A percentile compares a stretch with the other conserved stretches of the same genome.
Evolutionary conservation across 2,888 invertebrate genomes (phyloP).

Genomic region (Steromphala cineraria): DNA sequence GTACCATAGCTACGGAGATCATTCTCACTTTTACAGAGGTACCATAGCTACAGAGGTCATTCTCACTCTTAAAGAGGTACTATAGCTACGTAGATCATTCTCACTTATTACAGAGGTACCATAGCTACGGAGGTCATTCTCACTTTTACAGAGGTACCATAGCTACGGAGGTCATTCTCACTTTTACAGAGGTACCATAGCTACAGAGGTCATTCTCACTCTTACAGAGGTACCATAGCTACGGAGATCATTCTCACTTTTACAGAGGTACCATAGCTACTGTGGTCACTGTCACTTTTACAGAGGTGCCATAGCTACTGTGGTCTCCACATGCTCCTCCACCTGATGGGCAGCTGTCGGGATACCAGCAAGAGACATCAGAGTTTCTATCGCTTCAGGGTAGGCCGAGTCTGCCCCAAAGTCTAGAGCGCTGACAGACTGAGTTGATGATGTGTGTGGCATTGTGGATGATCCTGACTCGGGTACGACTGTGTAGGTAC

Average conservation of each 20-base stretch:
- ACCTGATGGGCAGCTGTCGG: background rate
- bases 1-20: background rate
- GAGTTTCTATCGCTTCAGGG: conserved; percentile 1
- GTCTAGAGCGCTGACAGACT: background rate
- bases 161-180: background rate
- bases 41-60: background rate
- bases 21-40: background rate
- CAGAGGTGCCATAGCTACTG: background rate
- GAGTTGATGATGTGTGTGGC: background rate
- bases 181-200: conserved; percentile 5
- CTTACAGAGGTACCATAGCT: too few species aligned
- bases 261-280: too few species aligned
- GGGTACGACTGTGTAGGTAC: background rate
- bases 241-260: too few species aligned
- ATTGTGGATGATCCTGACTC: background rate
- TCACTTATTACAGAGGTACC: conserved; percentile 7
- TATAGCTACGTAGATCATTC: too few species aligned
- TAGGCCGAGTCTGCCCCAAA: background rate
- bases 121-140: background rate
- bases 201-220: background rate
- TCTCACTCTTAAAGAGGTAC: conserved; percentile 8
- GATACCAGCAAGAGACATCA: conserved; percentile 1
- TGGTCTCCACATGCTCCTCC: background rate
- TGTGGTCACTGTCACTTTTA: too few species aligned
- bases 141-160: conserved; percentile 6